Evolutionary conservation across 2,797 vertebrate genomes (phyloP).

Genomic region (Syndactyla subalaris): DNA sequence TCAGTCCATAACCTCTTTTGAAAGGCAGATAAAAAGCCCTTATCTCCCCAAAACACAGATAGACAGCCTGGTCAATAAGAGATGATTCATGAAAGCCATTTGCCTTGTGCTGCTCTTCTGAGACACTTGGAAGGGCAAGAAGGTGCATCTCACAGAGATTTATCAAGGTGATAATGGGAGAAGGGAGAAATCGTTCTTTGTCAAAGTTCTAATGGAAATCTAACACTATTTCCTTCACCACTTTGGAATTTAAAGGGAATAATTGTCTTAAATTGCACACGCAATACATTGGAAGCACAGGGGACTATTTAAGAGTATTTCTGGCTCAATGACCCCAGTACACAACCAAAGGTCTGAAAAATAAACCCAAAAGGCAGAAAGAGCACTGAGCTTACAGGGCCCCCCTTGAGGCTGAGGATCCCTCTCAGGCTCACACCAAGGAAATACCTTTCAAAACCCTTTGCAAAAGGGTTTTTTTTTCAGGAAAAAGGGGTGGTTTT

Average conservation of each 20-base stretch:
- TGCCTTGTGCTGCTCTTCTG: background rate
- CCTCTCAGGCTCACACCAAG: rapidly evolving
- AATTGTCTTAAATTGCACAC: background rate
- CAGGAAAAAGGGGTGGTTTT: background rate
- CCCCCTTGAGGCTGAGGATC: background rate
- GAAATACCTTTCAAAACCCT: background rate
- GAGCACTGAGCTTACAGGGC: background rate
- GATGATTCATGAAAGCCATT: conserved; percentile 32
- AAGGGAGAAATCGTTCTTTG: background rate
- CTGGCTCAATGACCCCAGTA: background rate
- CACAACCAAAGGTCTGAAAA: background rate
- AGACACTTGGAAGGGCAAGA: background rate
- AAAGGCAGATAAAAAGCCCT: background rate
- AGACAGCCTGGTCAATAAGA: conserved; percentile 7
- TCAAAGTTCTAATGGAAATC: background rate
- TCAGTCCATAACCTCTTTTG: background rate
- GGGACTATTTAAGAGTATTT: background rate
- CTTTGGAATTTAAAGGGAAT: background rate
- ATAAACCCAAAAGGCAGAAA: background rate
- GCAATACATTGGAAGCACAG: background rate
- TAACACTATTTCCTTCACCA: background rate
- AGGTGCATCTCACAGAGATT: background rate
- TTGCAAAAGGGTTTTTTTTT: background rate
- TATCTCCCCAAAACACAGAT: conserved; percentile 35
- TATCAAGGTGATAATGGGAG: background rate